phyloP scores from a whole-genome alignment of 1,140 invertebrate species.

The Eulimnadia texana region DNA sequence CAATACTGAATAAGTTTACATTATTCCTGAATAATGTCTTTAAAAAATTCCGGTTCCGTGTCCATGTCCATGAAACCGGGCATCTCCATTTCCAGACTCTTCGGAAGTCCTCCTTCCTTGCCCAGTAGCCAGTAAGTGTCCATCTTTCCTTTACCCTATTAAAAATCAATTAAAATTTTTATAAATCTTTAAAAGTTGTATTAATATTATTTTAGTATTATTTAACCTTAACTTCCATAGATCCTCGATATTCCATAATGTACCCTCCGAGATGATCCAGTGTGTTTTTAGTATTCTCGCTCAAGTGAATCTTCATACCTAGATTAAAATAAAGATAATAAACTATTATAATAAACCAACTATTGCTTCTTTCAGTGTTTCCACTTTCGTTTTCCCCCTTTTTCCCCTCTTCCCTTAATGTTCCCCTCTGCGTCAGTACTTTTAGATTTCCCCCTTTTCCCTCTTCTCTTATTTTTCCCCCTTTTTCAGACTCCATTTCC shows the following conservation, averaged over 20 bases:
- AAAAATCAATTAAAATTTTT: too few relatives aligned
- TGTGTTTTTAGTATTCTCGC: slow-evolving; percentile 29
- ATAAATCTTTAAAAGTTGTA: too few relatives aligned
- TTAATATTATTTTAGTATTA: not conserved
- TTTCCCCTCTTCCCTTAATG: too few relatives aligned
- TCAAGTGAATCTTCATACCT: slow-evolving; percentile 38
- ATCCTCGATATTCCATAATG: slow-evolving; percentile 29
- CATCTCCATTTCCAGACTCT: slow-evolving; percentile 36
- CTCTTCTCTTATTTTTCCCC: too few relatives aligned
- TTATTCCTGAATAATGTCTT: not conserved
- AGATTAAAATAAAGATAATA: slow-evolving; percentile 1
- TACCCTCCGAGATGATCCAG: slow-evolving; percentile 35
- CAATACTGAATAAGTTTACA: not conserved
- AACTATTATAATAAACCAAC: not conserved
- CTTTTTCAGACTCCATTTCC: too few relatives aligned
- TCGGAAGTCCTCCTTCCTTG: slow-evolving; percentile 45
- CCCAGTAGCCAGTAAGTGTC: slow-evolving; percentile 29
- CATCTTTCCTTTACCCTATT: slow-evolving; percentile 73
- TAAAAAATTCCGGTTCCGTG: slow-evolving; percentile 25
- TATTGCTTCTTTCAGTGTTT: too few relatives aligned
- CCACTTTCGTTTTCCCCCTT: too few relatives aligned
- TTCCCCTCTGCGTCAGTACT: too few relatives aligned
- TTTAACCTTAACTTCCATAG: slow-evolving; percentile 7
- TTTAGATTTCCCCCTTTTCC: too few relatives aligned
- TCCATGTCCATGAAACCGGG: slow-evolving; percentile 36